phyloP scores from a whole-genome alignment of 2,797 vertebrate species.

The Picus viridis region DNA sequence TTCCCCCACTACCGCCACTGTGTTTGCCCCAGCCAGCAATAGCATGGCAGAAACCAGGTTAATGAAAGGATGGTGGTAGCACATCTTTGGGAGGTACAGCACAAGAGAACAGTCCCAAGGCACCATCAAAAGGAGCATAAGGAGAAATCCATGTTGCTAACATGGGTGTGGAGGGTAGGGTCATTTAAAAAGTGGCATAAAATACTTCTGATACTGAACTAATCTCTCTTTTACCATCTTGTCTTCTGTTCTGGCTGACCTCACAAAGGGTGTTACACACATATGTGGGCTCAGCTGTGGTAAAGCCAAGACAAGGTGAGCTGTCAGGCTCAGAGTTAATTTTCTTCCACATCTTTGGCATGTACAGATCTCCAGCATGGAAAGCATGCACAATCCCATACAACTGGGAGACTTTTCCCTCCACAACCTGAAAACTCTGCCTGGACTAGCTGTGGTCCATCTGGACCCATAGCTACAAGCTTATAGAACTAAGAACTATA shows the following conservation, averaged over 20 bases:
- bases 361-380: rapidly evolving
- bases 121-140: not conserved
- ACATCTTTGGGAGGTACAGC: not conserved
- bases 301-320: not conserved
- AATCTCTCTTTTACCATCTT: not conserved
- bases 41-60: not conserved
- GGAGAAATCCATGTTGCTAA: not conserved
- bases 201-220: not conserved
- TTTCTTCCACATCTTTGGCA: not conserved
- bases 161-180: not conserved
- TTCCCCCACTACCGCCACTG: not conserved
- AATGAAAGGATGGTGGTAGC: no score
- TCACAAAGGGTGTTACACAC: not conserved
- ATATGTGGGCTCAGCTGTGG: not conserved
- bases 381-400: not conserved
- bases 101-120: not conserved
- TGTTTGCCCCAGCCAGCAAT: not conserved
- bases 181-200: not conserved
- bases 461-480: not conserved
- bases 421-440: not conserved
- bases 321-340: not conserved
- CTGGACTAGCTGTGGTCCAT: not conserved
- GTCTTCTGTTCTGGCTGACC: not conserved
- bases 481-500: not conserved
- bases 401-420: not conserved